phyloP scores from a whole-genome alignment of 2,888 invertebrate genomes.

The Calliphora vomitoria region DNA sequence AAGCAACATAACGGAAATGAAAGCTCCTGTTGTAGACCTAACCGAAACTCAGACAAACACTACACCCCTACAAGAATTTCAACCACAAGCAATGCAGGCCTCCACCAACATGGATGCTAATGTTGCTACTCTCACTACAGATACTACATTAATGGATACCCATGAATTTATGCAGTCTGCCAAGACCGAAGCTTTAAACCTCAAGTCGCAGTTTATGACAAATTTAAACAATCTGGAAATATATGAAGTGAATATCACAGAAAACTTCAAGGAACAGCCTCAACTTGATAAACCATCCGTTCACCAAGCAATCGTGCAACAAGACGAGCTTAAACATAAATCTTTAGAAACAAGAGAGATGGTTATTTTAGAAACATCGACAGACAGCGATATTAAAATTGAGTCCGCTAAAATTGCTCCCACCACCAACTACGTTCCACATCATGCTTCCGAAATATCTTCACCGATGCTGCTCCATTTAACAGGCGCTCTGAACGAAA shows the following conservation, averaged over 20 bases:
- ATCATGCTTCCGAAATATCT: conserved; percentile 68
- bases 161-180: conserved; percentile 64
- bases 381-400: conserved; percentile 59
- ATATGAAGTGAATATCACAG: conserved; percentile 75
- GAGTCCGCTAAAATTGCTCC: conserved; percentile 35
- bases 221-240: conserved; percentile 74
- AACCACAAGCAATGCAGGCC: conserved; percentile 81
- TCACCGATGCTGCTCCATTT: conserved; percentile 78
- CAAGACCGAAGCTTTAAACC: conserved; percentile 22
- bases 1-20: conserved; percentile 84
- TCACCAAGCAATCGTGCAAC: conserved; percentile 57
- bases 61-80: conserved; percentile 77
- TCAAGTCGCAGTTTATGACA: conserved; percentile 55
- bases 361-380: conserved; percentile 76
- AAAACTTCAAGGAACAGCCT: conserved; percentile 33
- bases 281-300: conserved; percentile 3
- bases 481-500: conserved; percentile 64
- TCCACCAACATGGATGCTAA: conserved; percentile 83
- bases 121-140: conserved; percentile 76
- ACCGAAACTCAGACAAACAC: conserved; percentile 85
- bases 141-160: conserved; percentile 77
- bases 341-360: conserved; percentile 77
- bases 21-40: conserved; percentile 83
- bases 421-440: conserved; percentile 30
- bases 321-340: conserved; percentile 73